phyloP scores from a whole-genome alignment of 2,888 invertebrate genomes.

The Periphyllus acericola region DNA sequence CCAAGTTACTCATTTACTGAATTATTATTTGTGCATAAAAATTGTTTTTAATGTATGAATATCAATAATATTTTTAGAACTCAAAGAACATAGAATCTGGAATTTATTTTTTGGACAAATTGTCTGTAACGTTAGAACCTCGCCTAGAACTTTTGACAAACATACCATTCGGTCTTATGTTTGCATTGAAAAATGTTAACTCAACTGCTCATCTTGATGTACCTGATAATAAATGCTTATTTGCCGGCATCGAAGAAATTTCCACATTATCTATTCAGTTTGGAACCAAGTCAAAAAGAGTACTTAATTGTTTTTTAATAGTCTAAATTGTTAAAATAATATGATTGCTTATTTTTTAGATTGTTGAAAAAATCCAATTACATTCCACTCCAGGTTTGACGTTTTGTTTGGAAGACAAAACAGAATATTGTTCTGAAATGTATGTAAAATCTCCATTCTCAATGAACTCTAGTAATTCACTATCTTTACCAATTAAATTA shows the following conservation, averaged over 20 bases:
- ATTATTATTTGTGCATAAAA: background rate
- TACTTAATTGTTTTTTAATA: background rate
- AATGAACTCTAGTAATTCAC: constrained; percentile 32
- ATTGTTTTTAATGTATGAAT: background rate
- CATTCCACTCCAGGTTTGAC: constrained; percentile 51
- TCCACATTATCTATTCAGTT: constrained; percentile 42
- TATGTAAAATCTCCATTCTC: constrained; percentile 14
- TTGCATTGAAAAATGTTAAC: constrained; percentile 50
- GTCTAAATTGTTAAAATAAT: background rate
- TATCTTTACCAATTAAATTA: constrained; percentile 50
- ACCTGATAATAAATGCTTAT: constrained; percentile 34
- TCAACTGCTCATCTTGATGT: constrained; percentile 45
- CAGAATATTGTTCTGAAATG: constrained; percentile 41
- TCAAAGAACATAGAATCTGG: constrained; percentile 55
- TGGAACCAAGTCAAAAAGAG: constrained; percentile 55
- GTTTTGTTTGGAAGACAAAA: constrained; percentile 45
- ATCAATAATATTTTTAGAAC: constrained; percentile 43
- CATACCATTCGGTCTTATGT: constrained; percentile 40
- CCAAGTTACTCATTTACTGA: background rate
- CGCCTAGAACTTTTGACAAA: constrained; percentile 43
- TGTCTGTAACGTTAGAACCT: constrained; percentile 33
- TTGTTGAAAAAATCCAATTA: constrained; percentile 38
- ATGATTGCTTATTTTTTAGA: constrained; percentile 9
- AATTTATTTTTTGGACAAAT: constrained; percentile 49
- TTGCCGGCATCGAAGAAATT: constrained; percentile 53